Percentiles rank a stretch among this genome's conserved stretches.
These are phyloP conservation scores for Drosophila arawakana DNA, from an alignment of 1,140 invertebrate genomes.

Conservation along the genomic window DNA sequence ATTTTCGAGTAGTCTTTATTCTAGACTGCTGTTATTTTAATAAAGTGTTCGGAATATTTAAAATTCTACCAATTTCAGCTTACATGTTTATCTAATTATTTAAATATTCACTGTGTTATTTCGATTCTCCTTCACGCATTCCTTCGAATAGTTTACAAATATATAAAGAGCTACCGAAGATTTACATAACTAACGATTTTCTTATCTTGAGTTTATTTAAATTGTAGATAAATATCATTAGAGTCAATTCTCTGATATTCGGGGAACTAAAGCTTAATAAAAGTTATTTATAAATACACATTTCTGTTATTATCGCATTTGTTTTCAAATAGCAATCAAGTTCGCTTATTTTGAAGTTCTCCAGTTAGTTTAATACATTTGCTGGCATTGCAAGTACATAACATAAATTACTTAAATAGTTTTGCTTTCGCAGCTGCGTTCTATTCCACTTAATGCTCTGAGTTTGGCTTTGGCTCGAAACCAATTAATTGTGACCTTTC, in stretches of 20 bases:
- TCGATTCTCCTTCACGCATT: background rate
- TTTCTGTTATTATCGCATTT: background rate
- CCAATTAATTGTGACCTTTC: constrained; percentile 57
- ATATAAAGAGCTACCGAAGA: background rate
- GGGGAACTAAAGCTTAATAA: background rate
- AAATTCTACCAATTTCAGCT: background rate
- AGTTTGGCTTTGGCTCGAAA: constrained; percentile 5
- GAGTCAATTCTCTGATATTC: background rate
- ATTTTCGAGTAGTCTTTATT: background rate
- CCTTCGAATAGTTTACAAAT: constrained; percentile 3
- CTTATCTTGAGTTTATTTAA: constrained; percentile 4
- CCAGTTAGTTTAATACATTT: background rate
- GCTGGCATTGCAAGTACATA: constrained; percentile 4
- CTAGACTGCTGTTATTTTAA: background rate
- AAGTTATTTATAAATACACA: background rate
- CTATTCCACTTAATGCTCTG: background rate
- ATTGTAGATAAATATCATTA: constrained; percentile 1
- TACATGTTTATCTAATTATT: background rate
- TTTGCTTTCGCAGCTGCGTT: constrained; percentile 18
- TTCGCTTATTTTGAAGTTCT: background rate
- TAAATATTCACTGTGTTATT: background rate
- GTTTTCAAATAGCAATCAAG: background rate
- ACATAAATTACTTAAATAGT: constrained; percentile 15
- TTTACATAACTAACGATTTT: constrained; percentile 11
- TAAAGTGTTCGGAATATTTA: background rate